Conservation (phyloP, 2,888 invertebrate genomes). For the Cephus pulcher region DNA sequence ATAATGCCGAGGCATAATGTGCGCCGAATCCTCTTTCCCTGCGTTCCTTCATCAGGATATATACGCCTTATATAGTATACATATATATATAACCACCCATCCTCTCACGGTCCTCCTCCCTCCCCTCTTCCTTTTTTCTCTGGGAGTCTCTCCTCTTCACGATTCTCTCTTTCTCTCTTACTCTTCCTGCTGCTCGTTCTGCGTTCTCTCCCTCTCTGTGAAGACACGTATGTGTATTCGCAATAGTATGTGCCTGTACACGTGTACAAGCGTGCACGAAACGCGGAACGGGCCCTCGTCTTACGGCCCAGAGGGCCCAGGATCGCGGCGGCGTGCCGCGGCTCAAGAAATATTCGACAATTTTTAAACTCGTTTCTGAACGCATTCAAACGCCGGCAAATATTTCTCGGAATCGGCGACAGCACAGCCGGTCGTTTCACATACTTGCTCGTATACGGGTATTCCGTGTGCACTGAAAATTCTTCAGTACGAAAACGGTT, state of each 20-base stretch:
- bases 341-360: conserved; percentile 60
- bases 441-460: conserved; percentile 33
- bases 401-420: conserved; percentile 54
- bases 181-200: conserved; percentile 9
- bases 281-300: conserved; percentile 18
- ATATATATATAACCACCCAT: neutral
- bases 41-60: neutral
- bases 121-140: neutral
- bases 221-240: neutral
- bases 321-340: conserved; percentile 20
- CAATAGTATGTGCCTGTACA: neutral
- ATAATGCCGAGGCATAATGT: conserved; percentile 41
- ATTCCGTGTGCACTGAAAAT: conserved; percentile 37
- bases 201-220: conserved; percentile 4
- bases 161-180: conserved; percentile 17
- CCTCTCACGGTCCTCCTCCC: neutral
- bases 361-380: conserved; percentile 63
- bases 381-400: conserved; percentile 53
- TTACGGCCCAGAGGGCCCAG: conserved; percentile 18
- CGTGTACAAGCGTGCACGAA: conserved; percentile 9
- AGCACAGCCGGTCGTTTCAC: conserved; percentile 29
- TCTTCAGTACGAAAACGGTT: conserved; percentile 13
- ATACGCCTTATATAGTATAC: neutral
- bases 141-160: neutral
- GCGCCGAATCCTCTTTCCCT: conserved; percentile 22